A percentile compares a stretch with the other conserved stretches of the same genome.
These are phyloP conservation scores for Larimichthys crocea DNA, from an alignment of 2,113 vertebrate genomes.

Conservation along the genomic window DNA sequence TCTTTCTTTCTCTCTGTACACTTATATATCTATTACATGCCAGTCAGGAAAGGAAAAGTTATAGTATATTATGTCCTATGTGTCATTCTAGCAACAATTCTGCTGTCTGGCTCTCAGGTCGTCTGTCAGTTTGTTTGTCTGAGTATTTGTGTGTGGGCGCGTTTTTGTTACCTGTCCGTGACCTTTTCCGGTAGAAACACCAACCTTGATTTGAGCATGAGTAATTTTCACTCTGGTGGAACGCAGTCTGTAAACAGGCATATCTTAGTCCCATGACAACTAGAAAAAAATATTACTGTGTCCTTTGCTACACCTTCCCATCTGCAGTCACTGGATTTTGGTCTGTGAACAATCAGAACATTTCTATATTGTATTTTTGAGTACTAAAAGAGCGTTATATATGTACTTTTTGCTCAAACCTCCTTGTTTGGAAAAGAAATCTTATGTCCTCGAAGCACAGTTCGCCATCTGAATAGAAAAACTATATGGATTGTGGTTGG, in stretches of 20 bases:
- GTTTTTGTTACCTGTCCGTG: too few species aligned
- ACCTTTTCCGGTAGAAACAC: not conserved
- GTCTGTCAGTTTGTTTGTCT: not conserved
- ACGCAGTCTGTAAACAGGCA: not conserved
- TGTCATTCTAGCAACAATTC: not conserved
- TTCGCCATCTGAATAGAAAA: not conserved
- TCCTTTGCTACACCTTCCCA: not conserved
- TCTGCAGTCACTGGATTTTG: not conserved
- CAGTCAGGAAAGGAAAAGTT: not conserved
- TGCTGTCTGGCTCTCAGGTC: not conserved
- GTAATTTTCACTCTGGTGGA: conserved; percentile 7
- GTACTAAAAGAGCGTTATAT: not conserved
- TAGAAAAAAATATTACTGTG: not conserved
- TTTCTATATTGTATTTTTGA: too few species aligned
- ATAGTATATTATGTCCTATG: not conserved
- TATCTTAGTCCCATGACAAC: not conserved
- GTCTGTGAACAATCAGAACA: not conserved
- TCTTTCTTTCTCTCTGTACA: not conserved
- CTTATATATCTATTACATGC: not conserved
- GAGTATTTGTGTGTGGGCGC: not conserved
- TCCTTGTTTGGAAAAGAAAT: not conserved
- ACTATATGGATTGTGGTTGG: not conserved
- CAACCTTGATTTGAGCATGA: not conserved
- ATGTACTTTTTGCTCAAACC: not conserved
- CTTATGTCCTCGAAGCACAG: not conserved